These are phyloP conservation scores for Heliconius hermathena DNA, from an alignment of 1,140 invertebrate species.

Conservation along the genomic window DNA sequence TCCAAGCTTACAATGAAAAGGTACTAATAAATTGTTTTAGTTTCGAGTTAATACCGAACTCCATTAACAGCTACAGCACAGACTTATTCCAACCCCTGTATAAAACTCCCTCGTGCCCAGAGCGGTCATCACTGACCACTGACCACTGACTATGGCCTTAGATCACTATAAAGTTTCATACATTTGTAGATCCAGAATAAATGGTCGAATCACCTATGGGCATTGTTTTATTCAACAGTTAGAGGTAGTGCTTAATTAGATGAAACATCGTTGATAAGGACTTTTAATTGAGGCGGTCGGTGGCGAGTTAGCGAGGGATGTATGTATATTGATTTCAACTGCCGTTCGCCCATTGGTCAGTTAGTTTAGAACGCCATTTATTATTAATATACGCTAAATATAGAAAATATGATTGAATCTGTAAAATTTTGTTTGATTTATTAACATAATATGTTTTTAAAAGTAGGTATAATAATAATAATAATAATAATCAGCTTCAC, in stretches of 20 bases:
- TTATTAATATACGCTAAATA: background rate
- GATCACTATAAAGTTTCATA: background rate
- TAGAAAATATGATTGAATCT: background rate
- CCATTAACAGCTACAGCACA: constrained; percentile 66
- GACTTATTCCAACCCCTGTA: constrained; percentile 59
- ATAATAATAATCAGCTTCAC: too few relatives aligned
- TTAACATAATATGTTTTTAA: background rate
- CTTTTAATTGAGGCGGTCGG: constrained; percentile 59
- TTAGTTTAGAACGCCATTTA: constrained; percentile 24
- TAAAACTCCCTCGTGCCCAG: constrained; percentile 66
- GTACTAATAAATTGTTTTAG: constrained; percentile 66
- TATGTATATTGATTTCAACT: constrained; percentile 53
- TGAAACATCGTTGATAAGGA: constrained; percentile 73
- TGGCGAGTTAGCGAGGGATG: constrained; percentile 59
- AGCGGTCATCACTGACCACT: constrained; percentile 41
- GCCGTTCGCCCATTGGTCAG: constrained; percentile 37
- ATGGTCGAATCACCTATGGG: constrained; percentile 48
- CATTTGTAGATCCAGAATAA: constrained; percentile 22
- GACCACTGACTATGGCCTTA: constrained; percentile 14
- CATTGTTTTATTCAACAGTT: constrained; percentile 73
- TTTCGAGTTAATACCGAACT: constrained; percentile 57
- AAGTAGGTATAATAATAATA: too few relatives aligned
- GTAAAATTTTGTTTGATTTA: background rate
- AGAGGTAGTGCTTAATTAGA: constrained; percentile 69
- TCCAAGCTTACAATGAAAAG: constrained; percentile 30